Conservation (phyloP, 2,888 invertebrate genomes). For the Celastrina argiolus region DNA sequence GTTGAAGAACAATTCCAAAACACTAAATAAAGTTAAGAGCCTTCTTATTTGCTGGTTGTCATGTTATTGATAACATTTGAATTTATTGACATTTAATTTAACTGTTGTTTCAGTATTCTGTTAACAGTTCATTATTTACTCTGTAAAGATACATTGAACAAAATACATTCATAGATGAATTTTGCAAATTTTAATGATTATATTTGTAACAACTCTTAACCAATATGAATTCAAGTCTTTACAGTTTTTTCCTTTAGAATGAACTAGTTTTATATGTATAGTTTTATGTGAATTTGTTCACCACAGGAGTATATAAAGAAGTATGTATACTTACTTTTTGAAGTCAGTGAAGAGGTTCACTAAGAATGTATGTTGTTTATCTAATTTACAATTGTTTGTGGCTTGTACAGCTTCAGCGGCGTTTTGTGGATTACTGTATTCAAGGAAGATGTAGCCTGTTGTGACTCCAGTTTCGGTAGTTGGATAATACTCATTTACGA, state of each 20-base stretch:
- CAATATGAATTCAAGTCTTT: not conserved
- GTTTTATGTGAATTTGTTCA: not conserved
- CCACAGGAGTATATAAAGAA: not conserved
- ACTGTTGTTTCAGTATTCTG: too few species aligned
- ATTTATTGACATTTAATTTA: too few species aligned
- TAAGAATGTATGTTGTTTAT: slow-evolving; percentile 95
- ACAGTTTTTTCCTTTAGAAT: not conserved
- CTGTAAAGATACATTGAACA: too few species aligned
- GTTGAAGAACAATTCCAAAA: too few species aligned
- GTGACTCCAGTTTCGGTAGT: slow-evolving; percentile 89
- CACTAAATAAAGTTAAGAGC: too few species aligned
- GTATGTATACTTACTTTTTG: slow-evolving; percentile 83
- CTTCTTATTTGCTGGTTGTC: too few species aligned
- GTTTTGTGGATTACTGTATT: slow-evolving; percentile 89
- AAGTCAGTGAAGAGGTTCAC: slow-evolving; percentile 97
- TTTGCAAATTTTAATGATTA: too few species aligned
- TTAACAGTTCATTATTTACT: too few species aligned
- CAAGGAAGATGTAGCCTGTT: slow-evolving; percentile 95
- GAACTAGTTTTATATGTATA: too few species aligned
- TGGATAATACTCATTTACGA: slow-evolving; percentile 94
- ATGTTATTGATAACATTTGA: too few species aligned
- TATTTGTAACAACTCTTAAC: too few species aligned
- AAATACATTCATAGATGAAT: too few species aligned
- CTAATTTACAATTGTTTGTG: slow-evolving; percentile 95
- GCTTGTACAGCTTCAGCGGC: slow-evolving; percentile 93